Evolutionary conservation across 2,113 vertebrate genomes (phyloP).

Genomic region (Oenanthe oenanthe): DNA sequence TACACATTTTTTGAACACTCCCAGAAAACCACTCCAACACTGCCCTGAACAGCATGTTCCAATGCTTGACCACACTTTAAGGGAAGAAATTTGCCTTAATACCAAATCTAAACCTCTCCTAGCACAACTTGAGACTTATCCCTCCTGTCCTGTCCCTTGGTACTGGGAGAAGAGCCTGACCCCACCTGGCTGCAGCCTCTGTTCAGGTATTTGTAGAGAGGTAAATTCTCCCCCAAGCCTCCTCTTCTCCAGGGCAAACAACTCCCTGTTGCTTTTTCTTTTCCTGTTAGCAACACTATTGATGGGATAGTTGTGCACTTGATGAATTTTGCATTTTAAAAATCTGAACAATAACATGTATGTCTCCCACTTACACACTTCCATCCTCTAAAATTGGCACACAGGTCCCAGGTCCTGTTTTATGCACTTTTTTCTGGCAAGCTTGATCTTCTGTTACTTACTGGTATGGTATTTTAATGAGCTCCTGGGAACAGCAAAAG

Average conservation of each 20-base stretch:
- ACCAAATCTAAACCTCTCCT: not conserved
- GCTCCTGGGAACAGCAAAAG: not conserved
- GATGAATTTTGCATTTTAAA: not conserved
- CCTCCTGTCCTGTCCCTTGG: too few relatives aligned
- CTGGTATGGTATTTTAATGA: not conserved
- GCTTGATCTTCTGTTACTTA: not conserved
- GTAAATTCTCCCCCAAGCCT: fast-evolving
- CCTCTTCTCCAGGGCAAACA: not conserved
- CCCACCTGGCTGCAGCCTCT: too few relatives aligned
- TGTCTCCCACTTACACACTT: not conserved
- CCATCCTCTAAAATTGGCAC: not conserved
- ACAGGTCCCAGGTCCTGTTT: not conserved
- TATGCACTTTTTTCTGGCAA: not conserved
- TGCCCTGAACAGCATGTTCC: not conserved
- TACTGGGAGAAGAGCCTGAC: not conserved
- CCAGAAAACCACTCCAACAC: not conserved
- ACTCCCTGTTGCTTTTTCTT: not conserved
- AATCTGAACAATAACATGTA: not conserved
- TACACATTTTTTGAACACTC: not conserved
- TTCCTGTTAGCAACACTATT: not conserved
- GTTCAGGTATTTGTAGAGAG: not conserved
- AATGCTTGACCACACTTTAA: fast-evolving
- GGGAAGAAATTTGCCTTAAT: not conserved
- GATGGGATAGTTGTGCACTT: not conserved
- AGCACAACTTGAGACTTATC: not conserved